Conservation (phyloP, 2,797 vertebrate species). For the Salmo trutta region DNA sequence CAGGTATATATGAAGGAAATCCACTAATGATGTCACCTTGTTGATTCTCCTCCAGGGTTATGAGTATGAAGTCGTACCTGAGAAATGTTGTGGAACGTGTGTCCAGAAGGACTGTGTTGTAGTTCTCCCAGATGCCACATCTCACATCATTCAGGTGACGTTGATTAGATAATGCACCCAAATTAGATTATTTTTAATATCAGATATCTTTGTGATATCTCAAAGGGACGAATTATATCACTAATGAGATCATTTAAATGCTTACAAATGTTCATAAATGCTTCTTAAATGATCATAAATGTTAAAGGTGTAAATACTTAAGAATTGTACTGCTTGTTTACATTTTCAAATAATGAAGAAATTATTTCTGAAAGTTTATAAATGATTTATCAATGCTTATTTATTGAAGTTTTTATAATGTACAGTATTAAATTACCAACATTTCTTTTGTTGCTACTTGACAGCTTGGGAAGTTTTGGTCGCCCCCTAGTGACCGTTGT, state of each 20-base stretch:
- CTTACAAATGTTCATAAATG: background rate
- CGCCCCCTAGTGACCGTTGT: constrained; percentile 72
- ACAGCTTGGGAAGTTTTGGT: constrained; percentile 77
- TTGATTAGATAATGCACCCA: too few species aligned
- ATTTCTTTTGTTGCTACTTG: constrained; percentile 14
- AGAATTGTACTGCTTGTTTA: too few species aligned
- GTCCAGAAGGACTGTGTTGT: too few species aligned
- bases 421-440: background rate
- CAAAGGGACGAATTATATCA: background rate
- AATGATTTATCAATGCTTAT: background rate
- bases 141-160: constrained; percentile 54
- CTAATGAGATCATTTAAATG: background rate
- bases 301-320: too few species aligned
- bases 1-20: too few species aligned
- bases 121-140: background rate
- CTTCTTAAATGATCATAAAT: too few species aligned
- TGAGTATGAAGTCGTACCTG: too few species aligned
- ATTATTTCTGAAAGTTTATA: background rate
- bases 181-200: too few species aligned
- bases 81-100: too few species aligned
- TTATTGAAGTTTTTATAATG: background rate
- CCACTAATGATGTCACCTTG: too few species aligned
- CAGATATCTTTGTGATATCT: too few species aligned
- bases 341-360: background rate
- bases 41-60: too few species aligned